Base-by-base conservation (phyloP, 2,113 vertebrate species). In the Ctenodactylus gundi region DNA sequence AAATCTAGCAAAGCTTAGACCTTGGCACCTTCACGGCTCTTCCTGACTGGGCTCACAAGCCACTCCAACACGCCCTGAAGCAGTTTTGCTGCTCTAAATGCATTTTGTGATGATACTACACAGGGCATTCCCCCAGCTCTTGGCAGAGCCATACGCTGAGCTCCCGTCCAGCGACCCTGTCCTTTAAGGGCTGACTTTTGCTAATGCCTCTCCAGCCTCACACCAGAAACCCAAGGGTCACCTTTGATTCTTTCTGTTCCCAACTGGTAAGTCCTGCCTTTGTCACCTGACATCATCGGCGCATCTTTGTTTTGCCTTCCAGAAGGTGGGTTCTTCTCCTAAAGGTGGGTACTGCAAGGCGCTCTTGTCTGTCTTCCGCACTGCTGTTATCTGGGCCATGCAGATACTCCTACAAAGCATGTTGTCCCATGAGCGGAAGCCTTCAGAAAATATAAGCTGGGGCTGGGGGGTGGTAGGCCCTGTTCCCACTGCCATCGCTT, bases 401-500 rank as follows among this genome's bases (percentile, higher is more conserved):
- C n/a, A n/a, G 5, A 89, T 0, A 3, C 46, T 9, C 41, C n/a
- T 29, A n/a, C n/a, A n/a, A n/a, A n/a, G n/a, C 29, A 10, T 18
- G 49, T 4, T 31, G 7, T n/a, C 1, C 0, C 3, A 10, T 51
- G 51, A n/a, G 14, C 34, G 55, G 46, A 34, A 17, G 25, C 17
- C 1, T 4, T 21, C 25, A 6, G 10, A 10, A 68, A 12, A 31
- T 31, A 6, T 3, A 1, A 9, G 65, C 27, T 0, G 17, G 20
- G 6, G 6, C 10, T 34, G 44, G 39, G 58, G 23, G 6, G 44
- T 49, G 4, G 1, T 21, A 2, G n/a, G 12, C 15, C 20, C 64
- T 27, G 0, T 4, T 3, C 0, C 10, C 10, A 12, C 31, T 17
- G 7, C 17, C 39, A 34, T 18, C 15, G 0, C 1, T 23, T 12